phyloP scores from a whole-genome alignment of 2,888 invertebrate genomes.

The Pollenia griseotomentosa region DNA sequence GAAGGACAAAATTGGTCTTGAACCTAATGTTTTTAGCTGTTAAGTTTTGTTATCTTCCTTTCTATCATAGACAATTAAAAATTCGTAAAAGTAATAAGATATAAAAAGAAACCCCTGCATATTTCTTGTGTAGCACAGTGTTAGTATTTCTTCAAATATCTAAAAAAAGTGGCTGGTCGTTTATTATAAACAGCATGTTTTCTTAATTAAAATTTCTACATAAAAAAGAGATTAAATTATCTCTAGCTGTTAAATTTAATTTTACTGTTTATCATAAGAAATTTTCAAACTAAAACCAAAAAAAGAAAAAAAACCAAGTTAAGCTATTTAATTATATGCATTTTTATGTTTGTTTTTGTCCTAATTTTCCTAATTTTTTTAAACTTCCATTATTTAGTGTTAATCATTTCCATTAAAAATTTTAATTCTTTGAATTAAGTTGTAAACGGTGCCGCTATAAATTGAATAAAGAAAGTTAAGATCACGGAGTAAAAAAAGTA shows the following conservation, averaged over 20 bases:
- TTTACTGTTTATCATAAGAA: conserved; percentile 5
- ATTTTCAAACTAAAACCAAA: background rate
- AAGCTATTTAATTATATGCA: background rate
- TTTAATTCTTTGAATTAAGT: conserved; percentile 33
- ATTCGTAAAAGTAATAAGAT: no score
- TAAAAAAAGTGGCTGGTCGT: no score
- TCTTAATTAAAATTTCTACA: conserved; percentile 4
- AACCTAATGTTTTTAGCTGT: no score
- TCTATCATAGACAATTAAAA: no score
- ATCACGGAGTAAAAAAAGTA: background rate
- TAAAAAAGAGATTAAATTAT: conserved; percentile 4
- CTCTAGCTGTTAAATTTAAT: conserved; percentile 2
- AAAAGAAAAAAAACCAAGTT: background rate
- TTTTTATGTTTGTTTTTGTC: background rate
- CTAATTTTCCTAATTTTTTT: background rate
- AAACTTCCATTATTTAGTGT: conserved; percentile 20
- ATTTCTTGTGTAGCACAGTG: background rate
- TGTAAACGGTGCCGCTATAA: conserved; percentile 25
- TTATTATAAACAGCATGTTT: background rate
- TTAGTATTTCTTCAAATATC: no score
- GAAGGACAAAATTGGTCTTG: no score
- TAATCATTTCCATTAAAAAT: conserved; percentile 18
- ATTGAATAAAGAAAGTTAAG: background rate
- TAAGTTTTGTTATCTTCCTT: no score
- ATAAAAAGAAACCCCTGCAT: no score